Evolutionary conservation across 2,797 vertebrate species (phyloP), one percentile per base, ranked within the genome.

Genomic region (Hoplostethus atlanticus): DNA sequence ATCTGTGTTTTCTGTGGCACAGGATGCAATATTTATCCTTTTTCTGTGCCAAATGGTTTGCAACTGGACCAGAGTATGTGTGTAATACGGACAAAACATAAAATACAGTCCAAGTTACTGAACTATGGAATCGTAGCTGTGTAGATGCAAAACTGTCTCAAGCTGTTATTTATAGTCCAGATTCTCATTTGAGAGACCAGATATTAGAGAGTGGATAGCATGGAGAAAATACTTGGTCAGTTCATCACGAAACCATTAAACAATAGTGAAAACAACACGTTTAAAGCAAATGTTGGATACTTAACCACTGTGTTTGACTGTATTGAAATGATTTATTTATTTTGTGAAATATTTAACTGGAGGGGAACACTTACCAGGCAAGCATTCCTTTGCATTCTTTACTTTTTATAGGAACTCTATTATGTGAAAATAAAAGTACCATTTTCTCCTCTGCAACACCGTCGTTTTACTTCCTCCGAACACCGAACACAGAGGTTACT

Each of bases 261-360:
- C 94, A 93, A 92, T 95, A 95, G 94, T 92, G 93, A 92, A 94
- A 65, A 92, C 82, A 76, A 95, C 94, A 92, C 94, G 93, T 95
- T 93, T 93, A 92, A 93, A 94, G 84, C 91, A 94, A 94, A 87
- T 94, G 93, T 89, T 94, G 91, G 89, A 93, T 94, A 92, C 81
- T 91, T 95, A 96, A 95, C 94, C 94, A 92, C 95, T 96, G 93
- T 94, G 94, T 95, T 96, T 88, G 85, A 89, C 83, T 92, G 87
- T 95, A 90, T 88, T 93, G 84, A 88, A 83, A 89, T 96, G 96
- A 97, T 95, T 97, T 98, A 99, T 99, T 99, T 99, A 99, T 99
- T 97, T 97, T 96, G 96, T 96, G 95, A 96, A 94, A 95, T 98
- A 97, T 97, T 97, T 97, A 98, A 97, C 85, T 89, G 84, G 76